Evolutionary conservation across 92 coral and sea anemone genomes (phyloP), one percentile per base, ranked within the genome.

Genomic region (Epizoanthus illoricatus): DNA sequence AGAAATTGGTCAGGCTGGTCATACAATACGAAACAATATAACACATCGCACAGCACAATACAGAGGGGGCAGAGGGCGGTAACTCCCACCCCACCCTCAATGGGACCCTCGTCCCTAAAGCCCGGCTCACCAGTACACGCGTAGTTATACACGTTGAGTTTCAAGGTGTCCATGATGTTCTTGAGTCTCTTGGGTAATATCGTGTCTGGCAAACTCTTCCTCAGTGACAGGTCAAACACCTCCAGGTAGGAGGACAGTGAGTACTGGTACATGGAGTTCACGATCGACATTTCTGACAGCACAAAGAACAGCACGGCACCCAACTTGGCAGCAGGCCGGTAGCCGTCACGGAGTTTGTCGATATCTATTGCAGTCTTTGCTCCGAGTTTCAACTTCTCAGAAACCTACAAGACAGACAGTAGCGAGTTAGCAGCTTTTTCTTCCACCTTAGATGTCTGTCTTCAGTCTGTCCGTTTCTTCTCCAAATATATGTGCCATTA

Each of bases 271-370:
- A 97, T 97, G 17, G 94, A 90, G 93, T 97, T 97, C 52, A 97
- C 99, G 2, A 90, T 95, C 18, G 99, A 97, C 99, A 97, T 97
- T 73, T 97, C 99, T 4, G 99, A 97, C 80, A 97, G 87, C 78
- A 97, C 99, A 71, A 97, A 97, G 94, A 97, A 96, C 85, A 96
- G 84, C 39, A 96, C 99, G 5, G 99, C 99, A 19, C 99, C 99
- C 3, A 96, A 93, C 84, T 96, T 96, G 20, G 99, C 99, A 60
- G 99, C 99, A 9, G 99, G 99, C 45, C 99, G 85, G 89, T 96
- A 96, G 47, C 99, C 99, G 75, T 96, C 99, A 79, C 99, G 99
- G 60, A 96, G 99, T 72, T 96, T 96, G 93, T 96, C 99, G 15
- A 96, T 96, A 81, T 96, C 99, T 40, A 96, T 88, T 10, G 99